A percentile compares a stretch with the other conserved stretches of the same genome.
Evolutionary conservation across 1,140 invertebrate species (phyloP).

Genomic region (Mya arenaria): DNA sequence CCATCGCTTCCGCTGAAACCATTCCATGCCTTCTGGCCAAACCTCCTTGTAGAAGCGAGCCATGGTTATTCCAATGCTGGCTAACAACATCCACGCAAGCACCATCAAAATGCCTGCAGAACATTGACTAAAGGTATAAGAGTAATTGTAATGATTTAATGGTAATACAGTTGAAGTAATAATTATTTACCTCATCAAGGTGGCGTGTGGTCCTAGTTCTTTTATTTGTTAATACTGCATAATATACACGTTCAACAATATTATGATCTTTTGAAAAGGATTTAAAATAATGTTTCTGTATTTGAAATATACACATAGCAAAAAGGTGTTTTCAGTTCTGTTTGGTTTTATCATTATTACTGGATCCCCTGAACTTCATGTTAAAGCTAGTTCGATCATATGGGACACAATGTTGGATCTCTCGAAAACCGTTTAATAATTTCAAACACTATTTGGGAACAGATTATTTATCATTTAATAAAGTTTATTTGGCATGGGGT

Average conservation of each 20-base stretch:
- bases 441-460: too few relatives aligned
- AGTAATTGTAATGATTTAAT: background rate
- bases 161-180: background rate
- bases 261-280: background rate
- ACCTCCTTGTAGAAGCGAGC: slow-evolving; percentile 95
- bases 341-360: too few relatives aligned
- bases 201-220: background rate
- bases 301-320: too few relatives aligned
- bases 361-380: too few relatives aligned
- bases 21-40: slow-evolving; percentile 87
- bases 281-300: background rate
- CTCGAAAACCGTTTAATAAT: too few relatives aligned
- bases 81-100: slow-evolving; percentile 94
- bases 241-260: background rate
- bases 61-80: slow-evolving; percentile 92
- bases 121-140: background rate
- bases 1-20: slow-evolving; percentile 95
- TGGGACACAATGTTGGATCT: too few relatives aligned
- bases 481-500: too few relatives aligned
- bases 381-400: too few relatives aligned
- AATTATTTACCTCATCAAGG: too few relatives aligned
- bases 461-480: too few relatives aligned
- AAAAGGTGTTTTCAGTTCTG: too few relatives aligned
- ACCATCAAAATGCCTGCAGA: slow-evolving; percentile 88
- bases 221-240: background rate